phyloP scores from a whole-genome alignment of 1,140 invertebrate genomes.

The Drosophila willistoni region DNA sequence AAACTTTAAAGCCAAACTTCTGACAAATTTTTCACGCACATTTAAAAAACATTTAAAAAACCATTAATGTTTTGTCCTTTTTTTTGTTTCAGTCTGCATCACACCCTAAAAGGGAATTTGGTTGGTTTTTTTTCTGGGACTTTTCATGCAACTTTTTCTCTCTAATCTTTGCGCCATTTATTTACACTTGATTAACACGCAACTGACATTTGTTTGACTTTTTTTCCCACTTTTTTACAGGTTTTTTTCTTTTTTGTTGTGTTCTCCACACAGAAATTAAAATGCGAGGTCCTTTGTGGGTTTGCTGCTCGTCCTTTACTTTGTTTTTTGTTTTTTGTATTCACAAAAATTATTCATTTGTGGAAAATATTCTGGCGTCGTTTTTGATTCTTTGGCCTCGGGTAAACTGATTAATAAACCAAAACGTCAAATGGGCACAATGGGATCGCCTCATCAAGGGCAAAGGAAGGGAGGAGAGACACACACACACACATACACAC shows the following conservation, averaged over 20 bases:
- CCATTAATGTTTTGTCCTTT: constrained; percentile 75
- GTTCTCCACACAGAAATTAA: constrained; percentile 58
- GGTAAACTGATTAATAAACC: constrained; percentile 83
- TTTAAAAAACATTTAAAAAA: constrained; percentile 83
- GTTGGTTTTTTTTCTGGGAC: constrained; percentile 40
- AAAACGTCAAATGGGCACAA: constrained; percentile 81
- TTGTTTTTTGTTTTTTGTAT: constrained; percentile 47
- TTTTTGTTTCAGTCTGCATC: constrained; percentile 44
- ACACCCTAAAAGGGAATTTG: constrained; percentile 48
- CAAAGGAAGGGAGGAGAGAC: constrained; percentile 33
- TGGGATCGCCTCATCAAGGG: constrained; percentile 66
- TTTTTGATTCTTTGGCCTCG: constrained; percentile 50
- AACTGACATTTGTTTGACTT: constrained; percentile 83
- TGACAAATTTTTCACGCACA: constrained; percentile 76
- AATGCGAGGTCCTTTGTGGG: constrained; percentile 57
- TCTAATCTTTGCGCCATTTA: constrained; percentile 83
- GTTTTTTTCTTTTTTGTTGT: no score
- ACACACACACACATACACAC: not conserved
- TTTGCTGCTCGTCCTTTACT: constrained; percentile 57
- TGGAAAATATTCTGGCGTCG: constrained; percentile 68
- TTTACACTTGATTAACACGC: constrained; percentile 83
- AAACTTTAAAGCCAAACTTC: constrained; percentile 61
- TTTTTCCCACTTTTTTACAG: constrained; percentile 45
- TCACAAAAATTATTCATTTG: constrained; percentile 77
- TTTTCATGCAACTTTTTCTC: constrained; percentile 51